Evolutionary conservation across 2,888 invertebrate species (phyloP), one percentile per base, ranked within the genome.

Genomic region (Smittia aterrima): DNA sequence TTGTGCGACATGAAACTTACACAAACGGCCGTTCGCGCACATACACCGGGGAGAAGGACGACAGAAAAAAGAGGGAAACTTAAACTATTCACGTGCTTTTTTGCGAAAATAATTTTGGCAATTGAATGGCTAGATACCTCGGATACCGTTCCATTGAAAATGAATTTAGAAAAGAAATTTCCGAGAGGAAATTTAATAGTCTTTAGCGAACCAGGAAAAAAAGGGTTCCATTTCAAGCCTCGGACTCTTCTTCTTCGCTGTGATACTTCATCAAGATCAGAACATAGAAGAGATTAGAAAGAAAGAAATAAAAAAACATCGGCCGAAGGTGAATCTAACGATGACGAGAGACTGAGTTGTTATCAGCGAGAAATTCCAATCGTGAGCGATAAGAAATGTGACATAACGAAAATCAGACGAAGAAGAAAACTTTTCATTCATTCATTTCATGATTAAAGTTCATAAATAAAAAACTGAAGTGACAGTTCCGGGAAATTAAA

Each of bases 51-150:
- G 4, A 7, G 11, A 38, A 11, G 38, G 38, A 38, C n/a, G 38
- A 11, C 38, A 4, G 6, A n/a, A 38, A 38, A 16, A 47, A 47
- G 47, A 47, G 16, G 47, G n/a, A 47, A 47, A 38, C 38, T 11
- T 38, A 38, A 38, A 47, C 47, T 47, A 47, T 47, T 47, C 47
- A 47, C 47, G 47, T 47, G 47, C 47, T 47, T 47, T 47, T 47
- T 47, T 47, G 47, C 47, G 47, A 47, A 47, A 47, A 47, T 47
- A n/a, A 16, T 11, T 47, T 47, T n/a, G 16, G 47, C 47, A 11
- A n/a, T 47, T 47, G n/a, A 47, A 47, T n/a, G 11, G 47, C 47
- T 47, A 47, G 47, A 47, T 47, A 47, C n/a, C n/a, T n/a, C n/a
- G n/a, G n/a, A n/a, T n/a, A n/a, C n/a, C n/a, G n/a, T n/a, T n/a